A percentile compares a stretch with the other conserved stretches of the same genome.
These are phyloP conservation scores for Bacillus rossius DNA, from an alignment of 1,140 invertebrate species.

Conservation along the genomic window DNA sequence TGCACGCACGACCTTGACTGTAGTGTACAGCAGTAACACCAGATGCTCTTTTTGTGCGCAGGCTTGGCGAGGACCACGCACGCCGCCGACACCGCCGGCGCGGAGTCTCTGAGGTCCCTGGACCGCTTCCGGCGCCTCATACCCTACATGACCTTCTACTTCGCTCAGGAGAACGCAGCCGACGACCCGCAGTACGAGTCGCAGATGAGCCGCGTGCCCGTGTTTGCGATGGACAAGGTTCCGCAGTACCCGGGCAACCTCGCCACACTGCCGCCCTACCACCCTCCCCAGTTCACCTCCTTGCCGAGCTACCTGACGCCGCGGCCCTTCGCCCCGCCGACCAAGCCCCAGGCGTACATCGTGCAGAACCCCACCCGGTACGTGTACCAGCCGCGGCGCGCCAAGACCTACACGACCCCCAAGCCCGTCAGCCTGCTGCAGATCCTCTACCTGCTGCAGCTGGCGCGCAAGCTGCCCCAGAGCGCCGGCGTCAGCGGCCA, in stretches of 20 bases:
- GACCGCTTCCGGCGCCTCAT: slow-evolving; percentile 68
- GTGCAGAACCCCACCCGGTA: neutral
- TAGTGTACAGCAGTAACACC: too few relatives aligned
- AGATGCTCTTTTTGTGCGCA: too few relatives aligned
- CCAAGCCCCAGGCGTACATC: neutral
- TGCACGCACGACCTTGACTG: too few relatives aligned
- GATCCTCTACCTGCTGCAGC: slow-evolving; percentile 8
- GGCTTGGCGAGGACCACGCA: too few relatives aligned
- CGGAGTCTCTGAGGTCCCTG: slow-evolving; percentile 29
- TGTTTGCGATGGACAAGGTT: too few relatives aligned
- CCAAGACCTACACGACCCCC: too few relatives aligned
- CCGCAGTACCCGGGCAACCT: neutral
- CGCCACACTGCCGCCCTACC: neutral
- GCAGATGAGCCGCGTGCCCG: neutral
- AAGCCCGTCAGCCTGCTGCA: slow-evolving; percentile 3
- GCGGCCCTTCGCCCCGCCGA: neutral
- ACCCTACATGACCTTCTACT: slow-evolving; percentile 75
- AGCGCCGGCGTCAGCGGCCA: neutral
- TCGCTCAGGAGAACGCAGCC: slow-evolving; percentile 43
- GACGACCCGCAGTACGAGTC: neutral
- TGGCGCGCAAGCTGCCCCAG: slow-evolving; percentile 1
- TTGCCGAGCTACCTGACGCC: neutral
- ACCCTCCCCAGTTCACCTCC: too few relatives aligned
- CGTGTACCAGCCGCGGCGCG: too few relatives aligned
- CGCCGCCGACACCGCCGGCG: neutral